Evolutionary conservation across 2,888 invertebrate genomes (phyloP).

Genomic region (Elmis aenea): DNA sequence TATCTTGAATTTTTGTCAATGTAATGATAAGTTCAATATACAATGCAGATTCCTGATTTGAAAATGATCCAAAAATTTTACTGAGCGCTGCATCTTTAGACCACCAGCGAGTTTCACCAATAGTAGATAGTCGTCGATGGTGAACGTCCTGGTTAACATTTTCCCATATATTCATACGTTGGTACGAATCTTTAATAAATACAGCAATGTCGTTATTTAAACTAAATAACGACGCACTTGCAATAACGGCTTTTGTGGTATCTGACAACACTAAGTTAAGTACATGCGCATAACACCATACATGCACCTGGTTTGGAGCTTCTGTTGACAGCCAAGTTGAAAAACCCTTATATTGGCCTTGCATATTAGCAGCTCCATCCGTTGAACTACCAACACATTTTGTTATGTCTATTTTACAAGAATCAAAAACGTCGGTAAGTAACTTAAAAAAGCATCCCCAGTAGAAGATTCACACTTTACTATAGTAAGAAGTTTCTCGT

Average conservation of each 20-base stretch:
- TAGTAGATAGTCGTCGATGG: neutral
- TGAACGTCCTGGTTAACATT: neutral
- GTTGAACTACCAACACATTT: conserved; percentile 16
- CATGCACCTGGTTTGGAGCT: neutral
- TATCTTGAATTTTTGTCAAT: neutral
- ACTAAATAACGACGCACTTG: conserved; percentile 3
- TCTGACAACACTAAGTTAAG: conserved; percentile 2
- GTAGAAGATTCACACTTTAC: too few relatives aligned
- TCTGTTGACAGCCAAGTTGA: conserved; percentile 1
- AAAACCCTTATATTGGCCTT: conserved; percentile 14
- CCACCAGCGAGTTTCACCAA: conserved; percentile 1
- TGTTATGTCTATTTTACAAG: conserved; percentile 2
- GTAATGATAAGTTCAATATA: neutral
- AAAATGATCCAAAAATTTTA: neutral
- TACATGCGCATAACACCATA: conserved; percentile 5
- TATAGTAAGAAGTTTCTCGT: too few relatives aligned
- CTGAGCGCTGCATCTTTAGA: conserved; percentile 1
- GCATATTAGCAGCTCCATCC: conserved; percentile 23
- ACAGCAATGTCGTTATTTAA: conserved; percentile 3
- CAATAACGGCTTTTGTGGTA: neutral
- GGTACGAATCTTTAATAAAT: conserved; percentile 8
- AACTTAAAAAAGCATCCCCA: conserved; percentile 1
- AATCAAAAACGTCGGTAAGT: neutral
- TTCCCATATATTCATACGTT: conserved; percentile 8
- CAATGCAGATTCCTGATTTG: neutral